Conservation (phyloP, 2,888 invertebrate species). For the Adela reaumurella region DNA sequence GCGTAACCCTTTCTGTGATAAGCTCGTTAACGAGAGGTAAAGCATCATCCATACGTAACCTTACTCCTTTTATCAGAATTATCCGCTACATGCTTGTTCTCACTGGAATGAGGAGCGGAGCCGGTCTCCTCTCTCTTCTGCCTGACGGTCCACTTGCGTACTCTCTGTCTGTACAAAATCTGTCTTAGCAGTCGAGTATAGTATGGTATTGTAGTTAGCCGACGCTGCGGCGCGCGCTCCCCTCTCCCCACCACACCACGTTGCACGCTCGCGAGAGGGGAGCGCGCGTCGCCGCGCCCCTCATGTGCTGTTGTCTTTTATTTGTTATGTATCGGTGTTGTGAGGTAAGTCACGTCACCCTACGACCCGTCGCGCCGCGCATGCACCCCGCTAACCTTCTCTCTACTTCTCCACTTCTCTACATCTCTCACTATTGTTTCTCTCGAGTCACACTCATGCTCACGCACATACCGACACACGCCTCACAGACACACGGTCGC, state of each 20-base stretch:
- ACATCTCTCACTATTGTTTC: conserved; percentile 1
- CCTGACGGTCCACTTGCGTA: background rate
- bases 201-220: background rate
- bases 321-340: conserved; percentile 18
- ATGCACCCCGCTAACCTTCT: conserved; percentile 33
- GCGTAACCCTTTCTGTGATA: conserved; percentile 95
- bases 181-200: background rate
- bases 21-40: conserved; percentile 98
- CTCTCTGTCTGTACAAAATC: background rate
- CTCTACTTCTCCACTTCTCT: background rate
- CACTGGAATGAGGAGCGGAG: conserved; percentile 13
- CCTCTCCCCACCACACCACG: too few relatives aligned
- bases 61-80: conserved; percentile 12
- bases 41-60: conserved; percentile 30
- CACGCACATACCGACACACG: conserved; percentile 2
- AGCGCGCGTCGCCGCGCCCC: conserved; percentile 20
- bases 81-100: conserved; percentile 51
- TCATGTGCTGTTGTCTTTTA: conserved; percentile 22
- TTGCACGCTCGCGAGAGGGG: background rate
- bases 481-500: background rate
- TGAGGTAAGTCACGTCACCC: conserved; percentile 37
- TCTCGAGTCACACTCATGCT: conserved; percentile 2
- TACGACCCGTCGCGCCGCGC: conserved; percentile 27
- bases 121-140: background rate
- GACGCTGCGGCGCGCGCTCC: background rate